Base-by-base conservation (phyloP, 2,113 vertebrate species). In the Trematocara macrostoma region DNA sequence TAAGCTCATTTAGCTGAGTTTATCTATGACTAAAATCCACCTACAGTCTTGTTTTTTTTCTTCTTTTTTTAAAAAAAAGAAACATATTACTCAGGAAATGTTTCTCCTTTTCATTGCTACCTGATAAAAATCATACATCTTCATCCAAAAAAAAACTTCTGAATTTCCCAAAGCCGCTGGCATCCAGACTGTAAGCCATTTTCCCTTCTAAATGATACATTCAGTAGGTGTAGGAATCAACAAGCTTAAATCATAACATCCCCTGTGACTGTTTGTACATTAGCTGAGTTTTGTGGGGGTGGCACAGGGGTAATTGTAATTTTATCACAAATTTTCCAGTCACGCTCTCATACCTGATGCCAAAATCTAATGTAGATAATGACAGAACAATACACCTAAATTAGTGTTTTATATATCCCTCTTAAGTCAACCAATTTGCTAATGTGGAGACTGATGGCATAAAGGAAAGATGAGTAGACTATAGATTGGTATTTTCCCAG, bases 401-500 rank as follows among this genome's bases (percentile, higher is more conserved):
- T 85, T 31, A 85, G 26, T 83, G 59, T 91, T 85, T 86, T 71
- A 82, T 80, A 81, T 61, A 89, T 89, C 79, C 81, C 51, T 86
- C 51, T 79, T 80, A 89, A 93, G 87, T 94, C 76, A 83, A 52
- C 47, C 52, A 79, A 93, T 89, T 87, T 88, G 79, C 59, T 81
- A 84, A 90, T 82, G 76, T 89, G 80, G 64, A 89, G 79, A 90
- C 57, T 88, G 85, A 92, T 83, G 84, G 89, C 71, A 69, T 82
- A 45, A 90, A 83, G 85, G 93, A 94, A 93, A 94, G 88, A 88
- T 79, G 88, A 94, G 92, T 76, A 67, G 59, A 86, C 84, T 90
- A 93, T 91, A 52, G 92, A 93, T 92, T 84, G 16, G 57, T 81
- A 61, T 88, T 93, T 95, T 95, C 93, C 94, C 91, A 94, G 93